A percentile compares a stretch with the other conserved stretches of the same genome.
These are phyloP conservation scores for Ditylenchus dipsaci DNA, from an alignment of 1,140 invertebrate species.

Conservation along the genomic window DNA sequence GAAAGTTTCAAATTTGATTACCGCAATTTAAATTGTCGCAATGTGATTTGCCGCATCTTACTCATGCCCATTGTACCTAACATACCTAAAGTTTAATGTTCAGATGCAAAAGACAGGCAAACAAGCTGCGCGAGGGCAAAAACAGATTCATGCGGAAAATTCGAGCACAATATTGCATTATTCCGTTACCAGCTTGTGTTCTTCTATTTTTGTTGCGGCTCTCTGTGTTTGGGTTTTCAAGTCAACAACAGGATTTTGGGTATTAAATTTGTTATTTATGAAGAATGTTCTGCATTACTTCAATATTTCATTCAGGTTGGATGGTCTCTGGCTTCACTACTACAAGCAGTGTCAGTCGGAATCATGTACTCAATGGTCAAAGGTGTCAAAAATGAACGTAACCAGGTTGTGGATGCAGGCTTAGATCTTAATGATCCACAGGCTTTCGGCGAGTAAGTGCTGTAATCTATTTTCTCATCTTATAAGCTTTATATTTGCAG, in stretches of 20 bases:
- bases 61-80: too few relatives aligned
- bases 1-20: too few relatives aligned
- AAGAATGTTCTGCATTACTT: too few relatives aligned
- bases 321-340: background rate
- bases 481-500: slow-evolving; percentile 17
- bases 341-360: slow-evolving; percentile 24
- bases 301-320: background rate
- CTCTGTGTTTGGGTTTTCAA: slow-evolving; percentile 30
- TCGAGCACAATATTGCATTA: slow-evolving; percentile 44
- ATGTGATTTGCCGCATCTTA: too few relatives aligned
- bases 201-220: slow-evolving; percentile 21
- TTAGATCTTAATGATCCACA: slow-evolving; percentile 52
- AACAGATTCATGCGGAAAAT: slow-evolving; percentile 55
- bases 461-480: background rate
- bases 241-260: slow-evolving; percentile 17
- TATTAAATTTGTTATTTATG: background rate
- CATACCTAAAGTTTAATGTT: too few relatives aligned
- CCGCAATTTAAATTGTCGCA: too few relatives aligned
- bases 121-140: slow-evolving; percentile 50
- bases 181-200: slow-evolving; percentile 21
- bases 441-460: slow-evolving; percentile 52
- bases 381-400: slow-evolving; percentile 38
- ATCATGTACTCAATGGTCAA: slow-evolving; percentile 39
- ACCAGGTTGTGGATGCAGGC: slow-evolving; percentile 55
- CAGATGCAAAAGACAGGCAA: slow-evolving; percentile 32